Conservation (phyloP, 2,888 invertebrate species). For the Leptopilina syphax region DNA sequence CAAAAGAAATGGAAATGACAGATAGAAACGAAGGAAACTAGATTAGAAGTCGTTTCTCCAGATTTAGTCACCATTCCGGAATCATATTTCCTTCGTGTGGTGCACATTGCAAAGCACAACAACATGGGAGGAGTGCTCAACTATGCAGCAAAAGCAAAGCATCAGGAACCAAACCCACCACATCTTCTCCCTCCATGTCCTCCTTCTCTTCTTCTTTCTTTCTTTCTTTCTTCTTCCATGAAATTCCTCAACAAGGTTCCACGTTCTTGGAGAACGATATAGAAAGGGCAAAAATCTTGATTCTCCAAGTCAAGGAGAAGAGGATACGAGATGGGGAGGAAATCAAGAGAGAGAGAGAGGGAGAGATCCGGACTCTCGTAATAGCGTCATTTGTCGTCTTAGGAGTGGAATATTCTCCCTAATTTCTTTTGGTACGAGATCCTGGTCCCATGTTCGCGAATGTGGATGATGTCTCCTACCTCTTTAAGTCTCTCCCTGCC, state of each 20-base stretch:
- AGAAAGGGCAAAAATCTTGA: slow-evolving; percentile 38
- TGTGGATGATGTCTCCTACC: slow-evolving; percentile 47
- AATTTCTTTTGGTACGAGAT: slow-evolving; percentile 45
- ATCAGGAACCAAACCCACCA: slow-evolving; percentile 42
- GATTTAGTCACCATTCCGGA: slow-evolving; percentile 8
- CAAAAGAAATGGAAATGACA: no score
- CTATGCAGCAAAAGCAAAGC: slow-evolving; percentile 42
- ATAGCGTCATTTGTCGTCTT: slow-evolving; percentile 59
- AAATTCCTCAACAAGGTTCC: slow-evolving; percentile 42
- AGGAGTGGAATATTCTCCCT: slow-evolving; percentile 49
- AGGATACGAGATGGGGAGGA: background rate
- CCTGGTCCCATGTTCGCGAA: slow-evolving; percentile 42
- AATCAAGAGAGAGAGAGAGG: slow-evolving; percentile 14
- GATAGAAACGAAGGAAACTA: background rate
- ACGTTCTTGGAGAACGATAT: slow-evolving; percentile 36
- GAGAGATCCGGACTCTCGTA: slow-evolving; percentile 60
- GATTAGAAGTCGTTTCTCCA: background rate
- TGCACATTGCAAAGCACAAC: slow-evolving; percentile 8
- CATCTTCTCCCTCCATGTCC: slow-evolving; percentile 20
- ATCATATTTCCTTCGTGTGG: slow-evolving; percentile 20
- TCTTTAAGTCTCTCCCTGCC: background rate
- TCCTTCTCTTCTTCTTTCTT: slow-evolving; percentile 10
- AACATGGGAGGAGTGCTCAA: slow-evolving; percentile 31
- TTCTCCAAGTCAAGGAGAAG: background rate
- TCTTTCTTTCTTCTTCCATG: slow-evolving; percentile 38